Percentiles rank a stretch among this genome's conserved stretches.
Conservation (phyloP, 1,140 invertebrate species). For the Zaprionus ghesquierei region DNA sequence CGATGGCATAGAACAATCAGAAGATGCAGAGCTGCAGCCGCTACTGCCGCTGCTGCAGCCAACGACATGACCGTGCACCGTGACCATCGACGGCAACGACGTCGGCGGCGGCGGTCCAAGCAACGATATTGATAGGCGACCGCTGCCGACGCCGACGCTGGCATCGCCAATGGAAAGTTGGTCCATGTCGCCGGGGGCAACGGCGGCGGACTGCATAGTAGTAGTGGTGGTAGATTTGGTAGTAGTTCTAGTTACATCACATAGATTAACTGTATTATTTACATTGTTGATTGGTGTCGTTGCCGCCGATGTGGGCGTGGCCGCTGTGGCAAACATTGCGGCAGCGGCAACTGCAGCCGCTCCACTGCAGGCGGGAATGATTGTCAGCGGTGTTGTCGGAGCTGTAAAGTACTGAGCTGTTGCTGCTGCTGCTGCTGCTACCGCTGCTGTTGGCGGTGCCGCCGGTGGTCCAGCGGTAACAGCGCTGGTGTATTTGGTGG, state of each 20-base stretch:
- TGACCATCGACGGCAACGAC: neutral
- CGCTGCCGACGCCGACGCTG: constrained; percentile 10
- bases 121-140: constrained; percentile 35
- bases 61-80: constrained; percentile 19
- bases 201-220: constrained; percentile 69
- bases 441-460: constrained; percentile 52
- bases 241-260: constrained; percentile 81
- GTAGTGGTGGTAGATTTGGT: constrained; percentile 77
- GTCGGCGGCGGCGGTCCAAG: constrained; percentile 40
- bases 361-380: constrained; percentile 68
- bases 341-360: constrained; percentile 65
- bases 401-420: constrained; percentile 66
- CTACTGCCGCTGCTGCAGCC: constrained; percentile 73
- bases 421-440: constrained; percentile 45
- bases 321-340: constrained; percentile 68
- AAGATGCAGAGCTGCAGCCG: constrained; percentile 82
- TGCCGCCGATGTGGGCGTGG: constrained; percentile 71
- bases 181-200: constrained; percentile 36
- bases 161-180: constrained; percentile 14
- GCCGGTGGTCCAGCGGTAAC: constrained; percentile 10
- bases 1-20: constrained; percentile 83
- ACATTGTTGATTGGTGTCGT: constrained; percentile 78
- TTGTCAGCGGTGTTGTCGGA: constrained; percentile 70
- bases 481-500: constrained; percentile 63
- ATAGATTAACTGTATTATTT: constrained; percentile 82